These are phyloP conservation scores for Synanthedon formicaeformis DNA, from an alignment of 2,888 invertebrate genomes.

Conservation along the genomic window DNA sequence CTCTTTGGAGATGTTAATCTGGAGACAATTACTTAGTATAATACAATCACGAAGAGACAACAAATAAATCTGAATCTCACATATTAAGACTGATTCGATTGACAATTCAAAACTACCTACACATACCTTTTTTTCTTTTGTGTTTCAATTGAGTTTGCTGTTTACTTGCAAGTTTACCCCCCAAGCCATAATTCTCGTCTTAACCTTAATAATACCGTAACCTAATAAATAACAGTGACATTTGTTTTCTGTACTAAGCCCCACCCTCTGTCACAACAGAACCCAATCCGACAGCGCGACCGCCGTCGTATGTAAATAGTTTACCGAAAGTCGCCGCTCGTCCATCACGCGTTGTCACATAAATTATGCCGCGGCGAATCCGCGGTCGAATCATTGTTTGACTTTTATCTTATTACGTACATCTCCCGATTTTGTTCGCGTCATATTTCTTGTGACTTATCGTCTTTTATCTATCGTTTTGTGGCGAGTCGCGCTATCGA, in stretches of 20 bases:
- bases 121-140: background rate
- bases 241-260: constrained; percentile 69
- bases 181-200: constrained; percentile 46
- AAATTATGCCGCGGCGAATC: constrained; percentile 72
- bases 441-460: constrained; percentile 71
- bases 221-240: constrained; percentile 70
- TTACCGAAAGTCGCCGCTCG: constrained; percentile 70
- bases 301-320: constrained; percentile 66
- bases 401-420: constrained; percentile 71
- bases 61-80: no score
- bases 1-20: background rate
- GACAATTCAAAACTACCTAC: no score
- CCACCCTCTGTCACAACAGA: constrained; percentile 68
- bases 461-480: constrained; percentile 69
- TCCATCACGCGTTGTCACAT: constrained; percentile 71
- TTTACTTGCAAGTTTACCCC: constrained; percentile 10
- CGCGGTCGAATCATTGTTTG: constrained; percentile 71
- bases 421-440: constrained; percentile 71
- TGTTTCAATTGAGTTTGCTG: background rate
- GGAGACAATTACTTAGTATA: no score
- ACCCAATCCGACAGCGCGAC: constrained; percentile 66
- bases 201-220: constrained; percentile 60
- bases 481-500: constrained; percentile 66
- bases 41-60: no score
- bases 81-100: no score